Base-by-base conservation (phyloP, 2,113 vertebrate species). In the Myocastor coypus region DNA sequence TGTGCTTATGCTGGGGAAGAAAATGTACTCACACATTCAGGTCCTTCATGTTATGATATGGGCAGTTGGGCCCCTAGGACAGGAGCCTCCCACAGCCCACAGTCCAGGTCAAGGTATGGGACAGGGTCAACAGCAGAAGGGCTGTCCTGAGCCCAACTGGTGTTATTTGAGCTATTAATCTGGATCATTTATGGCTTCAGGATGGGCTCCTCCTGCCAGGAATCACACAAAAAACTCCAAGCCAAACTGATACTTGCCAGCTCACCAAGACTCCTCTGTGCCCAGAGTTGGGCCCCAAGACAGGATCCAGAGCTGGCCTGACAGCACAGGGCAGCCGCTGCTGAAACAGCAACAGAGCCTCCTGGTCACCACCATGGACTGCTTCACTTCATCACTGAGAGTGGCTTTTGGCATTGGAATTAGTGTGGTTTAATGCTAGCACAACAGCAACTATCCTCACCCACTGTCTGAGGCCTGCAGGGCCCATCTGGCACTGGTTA, bases 201-300 rank as follows among this genome's bases (percentile, higher is more conserved):
- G 75, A 91, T 95, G 73, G 61, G 0, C 16, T 34, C 42, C 6
- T 94, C 81, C 80, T 98, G 98, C 98, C 98, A 99, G 98, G 94
- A 97, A 98, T 98, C 96, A 99, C 98, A 98, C 97, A 97, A 97
- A 87, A 97, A 98, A 96, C 98, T 98, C 98, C 98, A 99, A 99
- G 96, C 91, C 98, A 98, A 98, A 98, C 97, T 98, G 87, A 97
- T 95, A 98, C 97, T 12, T 98, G 97, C 98, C 98, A 98, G 96
- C 97, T 97, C 97, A 97, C 94, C 94, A 97, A 98, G 98, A 95
- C 97, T 98, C 94, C 94, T 77, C 40, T 77, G 98, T 97, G 98
- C 97, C 91, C 69, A 28, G 93, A 94, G 83, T 83, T 97, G 84
- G 83, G 87, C 69, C 96, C 97, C 96, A 81, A 77, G 97, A 96